These are phyloP conservation scores for Drosophila sulfurigaster DNA, from an alignment of 1,140 invertebrate species.

Conservation along the genomic window DNA sequence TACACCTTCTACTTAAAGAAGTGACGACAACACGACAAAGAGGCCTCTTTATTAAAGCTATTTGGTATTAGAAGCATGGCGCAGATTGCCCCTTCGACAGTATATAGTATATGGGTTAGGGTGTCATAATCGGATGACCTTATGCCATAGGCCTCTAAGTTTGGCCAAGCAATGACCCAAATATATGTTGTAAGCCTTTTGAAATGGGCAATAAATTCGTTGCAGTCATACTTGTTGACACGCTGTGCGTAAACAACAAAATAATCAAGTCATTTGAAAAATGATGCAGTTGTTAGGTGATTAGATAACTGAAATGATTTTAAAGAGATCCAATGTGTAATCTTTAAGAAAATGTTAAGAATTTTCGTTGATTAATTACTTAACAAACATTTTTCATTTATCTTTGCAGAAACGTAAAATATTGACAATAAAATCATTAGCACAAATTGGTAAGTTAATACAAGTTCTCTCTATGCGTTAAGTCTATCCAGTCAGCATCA, in stretches of 20 bases:
- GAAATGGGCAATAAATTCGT: slow-evolving; percentile 32
- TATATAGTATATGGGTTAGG: slow-evolving; percentile 18
- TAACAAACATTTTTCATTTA: slow-evolving; percentile 6
- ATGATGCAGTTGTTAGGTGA: neutral
- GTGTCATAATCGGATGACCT: slow-evolving; percentile 46
- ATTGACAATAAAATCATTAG: slow-evolving; percentile 62
- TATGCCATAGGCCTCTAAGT: slow-evolving; percentile 9
- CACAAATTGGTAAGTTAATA: slow-evolving; percentile 46
- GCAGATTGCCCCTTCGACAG: slow-evolving; percentile 31
- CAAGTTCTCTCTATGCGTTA: slow-evolving; percentile 1
- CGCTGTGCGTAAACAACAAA: neutral
- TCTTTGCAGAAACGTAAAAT: slow-evolving; percentile 47
- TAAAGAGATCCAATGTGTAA: too few relatives aligned
- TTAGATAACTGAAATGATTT: neutral
- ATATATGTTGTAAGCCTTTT: slow-evolving; percentile 30
- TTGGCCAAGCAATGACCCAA: slow-evolving; percentile 39
- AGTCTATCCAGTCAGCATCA: neutral
- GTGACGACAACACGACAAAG: slow-evolving; percentile 48
- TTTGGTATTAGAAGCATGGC: slow-evolving; percentile 50
- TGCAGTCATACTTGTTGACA: neutral
- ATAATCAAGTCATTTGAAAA: neutral
- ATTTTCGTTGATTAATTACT: slow-evolving; percentile 9
- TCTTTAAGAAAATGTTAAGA: too few relatives aligned
- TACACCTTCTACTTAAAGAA: slow-evolving; percentile 33
- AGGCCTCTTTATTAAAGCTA: slow-evolving; percentile 29